phyloP scores from a whole-genome alignment of 2,113 vertebrate species.

The Melanocharis versteri region DNA sequence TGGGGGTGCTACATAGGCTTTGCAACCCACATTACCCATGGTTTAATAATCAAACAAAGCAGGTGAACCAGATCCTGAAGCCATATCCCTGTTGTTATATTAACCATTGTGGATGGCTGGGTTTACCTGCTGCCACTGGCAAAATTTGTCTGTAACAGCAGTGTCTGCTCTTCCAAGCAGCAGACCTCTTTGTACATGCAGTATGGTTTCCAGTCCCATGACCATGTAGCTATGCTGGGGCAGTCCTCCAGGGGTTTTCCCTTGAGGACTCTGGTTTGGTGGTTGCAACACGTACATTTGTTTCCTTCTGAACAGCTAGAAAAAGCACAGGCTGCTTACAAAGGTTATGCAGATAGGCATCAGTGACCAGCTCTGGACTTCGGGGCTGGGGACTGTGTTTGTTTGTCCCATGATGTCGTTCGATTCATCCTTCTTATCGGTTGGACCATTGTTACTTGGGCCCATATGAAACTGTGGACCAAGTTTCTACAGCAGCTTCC shows the following conservation, averaged over 20 bases:
- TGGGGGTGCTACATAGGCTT: not conserved
- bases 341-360: rapidly evolving
- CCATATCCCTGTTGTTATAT: not conserved
- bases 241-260: not conserved
- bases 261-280: not conserved
- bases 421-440: not conserved
- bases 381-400: not conserved
- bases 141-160: not conserved
- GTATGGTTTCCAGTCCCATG: not conserved
- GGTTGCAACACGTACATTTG: not conserved
- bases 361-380: not conserved
- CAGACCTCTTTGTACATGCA: not conserved
- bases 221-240: not conserved
- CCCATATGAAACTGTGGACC: not conserved
- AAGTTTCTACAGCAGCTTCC: not conserved
- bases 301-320: not conserved
- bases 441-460: not conserved
- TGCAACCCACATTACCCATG: not conserved
- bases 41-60: not conserved
- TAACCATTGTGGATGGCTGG: not conserved
- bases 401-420: not conserved
- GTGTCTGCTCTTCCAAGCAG: not conserved
- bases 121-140: not conserved
- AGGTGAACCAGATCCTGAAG: not conserved
- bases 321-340: not conserved